Evolutionary conservation across 2,888 invertebrate species (phyloP).

Genomic region (Xanthorhoe spadicearia): DNA sequence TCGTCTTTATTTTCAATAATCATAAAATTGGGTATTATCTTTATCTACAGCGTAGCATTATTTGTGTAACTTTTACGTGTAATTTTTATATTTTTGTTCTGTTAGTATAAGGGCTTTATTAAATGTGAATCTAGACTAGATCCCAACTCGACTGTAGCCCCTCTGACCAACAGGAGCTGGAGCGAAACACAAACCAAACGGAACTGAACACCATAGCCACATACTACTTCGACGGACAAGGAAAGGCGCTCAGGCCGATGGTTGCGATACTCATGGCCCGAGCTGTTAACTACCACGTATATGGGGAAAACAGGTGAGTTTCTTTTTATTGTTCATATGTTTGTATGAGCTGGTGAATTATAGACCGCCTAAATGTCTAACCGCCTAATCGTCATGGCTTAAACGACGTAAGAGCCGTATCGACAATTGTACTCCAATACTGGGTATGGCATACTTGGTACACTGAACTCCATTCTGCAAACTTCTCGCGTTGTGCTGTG

Average conservation of each 20-base stretch:
- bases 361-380: no score
- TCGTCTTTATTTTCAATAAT: no score
- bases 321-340: background rate
- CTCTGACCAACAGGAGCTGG: constrained; percentile 86
- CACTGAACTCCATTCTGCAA: no score
- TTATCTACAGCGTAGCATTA: background rate
- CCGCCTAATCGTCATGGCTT: no score
- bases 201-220: constrained; percentile 96
- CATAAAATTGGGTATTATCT: no score
- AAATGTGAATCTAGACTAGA: constrained; percentile 48
- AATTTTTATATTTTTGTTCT: background rate
- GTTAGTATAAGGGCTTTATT: constrained; percentile 43
- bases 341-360: no score
- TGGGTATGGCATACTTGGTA: no score
- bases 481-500: no score
- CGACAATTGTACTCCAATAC: no score
- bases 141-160: constrained; percentile 68
- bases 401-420: no score
- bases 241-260: constrained; percentile 98
- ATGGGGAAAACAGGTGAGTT: constrained; percentile 91
- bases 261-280: constrained; percentile 97
- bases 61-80: background rate
- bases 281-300: constrained; percentile 95
- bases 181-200: constrained; percentile 91
- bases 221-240: constrained; percentile 99